phyloP scores from a whole-genome alignment of 2,797 vertebrate genomes.

The Threskiornis aethiopicus region DNA sequence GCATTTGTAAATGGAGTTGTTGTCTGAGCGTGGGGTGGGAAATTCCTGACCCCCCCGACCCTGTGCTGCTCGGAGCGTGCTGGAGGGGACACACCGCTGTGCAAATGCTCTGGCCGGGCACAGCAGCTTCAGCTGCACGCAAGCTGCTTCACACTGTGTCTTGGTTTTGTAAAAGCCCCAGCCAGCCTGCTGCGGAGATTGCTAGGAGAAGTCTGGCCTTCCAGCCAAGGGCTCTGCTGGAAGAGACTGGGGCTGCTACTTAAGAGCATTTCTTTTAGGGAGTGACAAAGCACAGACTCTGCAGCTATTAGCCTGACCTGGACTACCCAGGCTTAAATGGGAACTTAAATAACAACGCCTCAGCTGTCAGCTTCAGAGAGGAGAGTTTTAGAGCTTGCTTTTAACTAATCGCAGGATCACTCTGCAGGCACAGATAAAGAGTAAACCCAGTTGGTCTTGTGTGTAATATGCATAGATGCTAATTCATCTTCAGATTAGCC shows the following conservation, averaged over 20 bases:
- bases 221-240: neutral
- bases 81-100: neutral
- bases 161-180: neutral
- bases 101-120: accelerated
- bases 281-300: neutral
- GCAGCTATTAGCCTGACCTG: neutral
- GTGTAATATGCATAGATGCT: neutral
- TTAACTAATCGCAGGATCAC: neutral
- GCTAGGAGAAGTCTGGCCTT: neutral
- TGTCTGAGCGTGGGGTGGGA: accelerated
- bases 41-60: neutral
- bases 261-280: neutral
- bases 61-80: neutral
- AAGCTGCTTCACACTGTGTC: neutral
- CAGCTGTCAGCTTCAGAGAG: neutral
- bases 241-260: neutral
- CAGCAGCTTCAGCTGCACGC: too few relatives aligned
- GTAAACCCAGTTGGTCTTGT: neutral
- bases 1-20: neutral
- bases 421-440: neutral
- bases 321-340: neutral
- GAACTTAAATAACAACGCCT: neutral
- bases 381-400: neutral
- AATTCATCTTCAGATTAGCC: neutral
- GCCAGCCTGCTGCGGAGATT: neutral